phyloP scores from a whole-genome alignment of 2,113 vertebrate genomes.

The Dendropsophus ebraccatus region DNA sequence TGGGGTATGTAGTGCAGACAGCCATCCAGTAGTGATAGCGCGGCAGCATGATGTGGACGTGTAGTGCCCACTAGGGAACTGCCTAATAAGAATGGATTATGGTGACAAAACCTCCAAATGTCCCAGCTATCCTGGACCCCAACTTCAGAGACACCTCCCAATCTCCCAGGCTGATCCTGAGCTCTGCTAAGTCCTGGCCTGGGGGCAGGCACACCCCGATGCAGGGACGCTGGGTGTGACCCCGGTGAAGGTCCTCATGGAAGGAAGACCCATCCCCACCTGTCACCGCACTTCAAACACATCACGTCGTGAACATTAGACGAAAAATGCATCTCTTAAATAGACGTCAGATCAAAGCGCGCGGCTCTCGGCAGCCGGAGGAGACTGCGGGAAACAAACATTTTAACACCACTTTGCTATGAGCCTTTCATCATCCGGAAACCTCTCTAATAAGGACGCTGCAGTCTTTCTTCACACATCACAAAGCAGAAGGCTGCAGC shows the following conservation, averaged over 20 bases:
- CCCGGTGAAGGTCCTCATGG: neutral
- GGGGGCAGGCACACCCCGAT: no score
- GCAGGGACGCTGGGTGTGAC: no score
- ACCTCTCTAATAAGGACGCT: conserved; percentile 16
- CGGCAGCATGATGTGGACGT: no score
- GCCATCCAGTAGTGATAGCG: no score
- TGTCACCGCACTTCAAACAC: conserved; percentile 44
- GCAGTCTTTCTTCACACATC: conserved; percentile 13
- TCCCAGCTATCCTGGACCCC: no score
- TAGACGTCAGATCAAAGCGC: conserved; percentile 49
- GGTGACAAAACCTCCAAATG: no score
- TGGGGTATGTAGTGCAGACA: no score
- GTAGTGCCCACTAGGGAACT: no score
- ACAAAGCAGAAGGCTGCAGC: neutral
- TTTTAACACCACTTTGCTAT: conserved; percentile 45
- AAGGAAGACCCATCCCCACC: neutral
- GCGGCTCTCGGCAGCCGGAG: conserved; percentile 6
- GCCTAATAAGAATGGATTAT: no score
- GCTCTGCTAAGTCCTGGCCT: no score
- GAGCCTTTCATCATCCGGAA: conserved; percentile 50
- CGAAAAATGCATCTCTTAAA: conserved; percentile 35
- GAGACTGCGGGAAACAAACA: conserved; percentile 14
- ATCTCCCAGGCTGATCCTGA: no score
- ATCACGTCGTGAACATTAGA: conserved; percentile 50
- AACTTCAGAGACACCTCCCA: no score